Evolutionary conservation across 2,888 invertebrate species (phyloP).

Genomic region (Pyralis farinalis): DNA sequence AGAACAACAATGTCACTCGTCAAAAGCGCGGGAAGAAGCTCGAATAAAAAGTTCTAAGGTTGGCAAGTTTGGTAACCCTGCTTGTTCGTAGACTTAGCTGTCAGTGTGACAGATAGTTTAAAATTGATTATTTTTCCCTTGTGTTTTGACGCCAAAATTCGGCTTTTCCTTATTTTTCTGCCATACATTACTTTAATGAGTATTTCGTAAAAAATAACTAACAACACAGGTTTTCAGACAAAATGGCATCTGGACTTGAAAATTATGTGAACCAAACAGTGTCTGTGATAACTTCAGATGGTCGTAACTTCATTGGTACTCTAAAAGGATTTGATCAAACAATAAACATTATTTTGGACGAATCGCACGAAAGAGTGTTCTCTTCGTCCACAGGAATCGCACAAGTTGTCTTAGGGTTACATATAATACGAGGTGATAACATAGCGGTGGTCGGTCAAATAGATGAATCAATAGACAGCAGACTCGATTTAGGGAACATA

Average conservation of each 20-base stretch:
- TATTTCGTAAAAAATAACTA: too few relatives aligned
- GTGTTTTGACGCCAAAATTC: too few relatives aligned
- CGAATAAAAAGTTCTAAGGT: too few relatives aligned
- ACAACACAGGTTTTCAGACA: slow-evolving; percentile 5
- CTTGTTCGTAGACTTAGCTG: too few relatives aligned
- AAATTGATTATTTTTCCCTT: too few relatives aligned
- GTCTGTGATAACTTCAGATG: slow-evolving; percentile 97
- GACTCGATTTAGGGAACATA: slow-evolving; percentile 89
- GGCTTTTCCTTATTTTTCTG: too few relatives aligned
- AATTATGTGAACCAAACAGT: slow-evolving; percentile 95
- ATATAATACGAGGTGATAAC: slow-evolving; percentile 99
- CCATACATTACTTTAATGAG: too few relatives aligned
- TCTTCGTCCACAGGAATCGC: slow-evolving; percentile 93
- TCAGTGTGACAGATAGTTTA: too few relatives aligned
- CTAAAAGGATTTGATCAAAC: slow-evolving; percentile 99
- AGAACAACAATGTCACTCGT: too few relatives aligned
- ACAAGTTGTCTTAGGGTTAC: slow-evolving; percentile 95
- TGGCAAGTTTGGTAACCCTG: too few relatives aligned
- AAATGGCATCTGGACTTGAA: slow-evolving; percentile 92
- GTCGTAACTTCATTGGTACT: slow-evolving; percentile 97
- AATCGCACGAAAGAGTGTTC: slow-evolving; percentile 99
- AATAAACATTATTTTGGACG: slow-evolving; percentile 98
- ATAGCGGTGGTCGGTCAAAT: slow-evolving; percentile 94
- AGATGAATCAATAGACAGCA: slow-evolving; percentile 91
- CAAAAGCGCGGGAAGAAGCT: too few relatives aligned